Base-by-base conservation (phyloP, 2,888 invertebrate genomes). In the Deilephila elpenor region DNA sequence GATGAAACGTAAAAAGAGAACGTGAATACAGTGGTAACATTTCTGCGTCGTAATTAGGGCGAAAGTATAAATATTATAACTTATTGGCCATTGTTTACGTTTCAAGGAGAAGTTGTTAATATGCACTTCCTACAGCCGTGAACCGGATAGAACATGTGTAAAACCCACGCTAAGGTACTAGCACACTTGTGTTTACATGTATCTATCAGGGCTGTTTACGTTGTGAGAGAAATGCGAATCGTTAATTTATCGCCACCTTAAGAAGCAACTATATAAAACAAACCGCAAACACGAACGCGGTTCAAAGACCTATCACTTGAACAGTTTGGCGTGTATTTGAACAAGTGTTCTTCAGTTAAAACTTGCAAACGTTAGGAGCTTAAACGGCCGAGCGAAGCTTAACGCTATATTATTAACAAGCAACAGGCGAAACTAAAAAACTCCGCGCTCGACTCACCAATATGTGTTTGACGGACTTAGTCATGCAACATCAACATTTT, bases 221-320 rank as follows among this genome's bases (percentile, higher is more conserved):
- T 88, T 82, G 82, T 86, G 79, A 86, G 87, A 86, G 89, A 91
- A 89, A 92, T 92, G 93, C 91, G 91, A 93, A 93, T 93, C 91
- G 91, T 90, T 93, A 93, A 93, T 93, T 92, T 92, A 93, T 93
- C 91, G 88, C 92, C 91, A 91, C 90, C 90, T 91, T 89, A 88
- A 90, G 90, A 86, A 89, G 90, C 87, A 86, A 90, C 90, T 90
- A 91, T 93, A 91, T 93, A 90, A 92, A 91, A 89, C 89, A 88
- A 89, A 92, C 90, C 88, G 91, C 93, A 93, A 93, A 93, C 91
- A 93, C 81, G 82, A 83, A 77, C 76, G 83, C 82, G 86, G 94
- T 92, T 94, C 93, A 94, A 93, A 93, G 93, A 93, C 93, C 93
- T 91, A 93, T 90, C 90, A 89, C 87, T 89, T 84, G 88, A 87